phyloP scores from a whole-genome alignment of 2,888 invertebrate species.

The Ecliptopera silaceata region DNA sequence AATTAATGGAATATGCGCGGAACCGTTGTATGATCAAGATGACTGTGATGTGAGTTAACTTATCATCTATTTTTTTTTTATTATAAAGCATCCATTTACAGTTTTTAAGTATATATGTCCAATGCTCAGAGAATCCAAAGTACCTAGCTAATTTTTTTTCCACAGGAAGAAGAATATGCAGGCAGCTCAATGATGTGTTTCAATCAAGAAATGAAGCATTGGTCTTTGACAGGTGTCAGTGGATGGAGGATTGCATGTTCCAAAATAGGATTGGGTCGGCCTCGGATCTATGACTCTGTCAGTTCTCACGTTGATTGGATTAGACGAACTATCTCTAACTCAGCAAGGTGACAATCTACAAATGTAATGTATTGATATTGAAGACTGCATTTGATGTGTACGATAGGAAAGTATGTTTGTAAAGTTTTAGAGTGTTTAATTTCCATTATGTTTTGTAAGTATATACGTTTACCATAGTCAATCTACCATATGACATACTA shows the following conservation, averaged over 20 bases:
- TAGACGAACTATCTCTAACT: slow-evolving; percentile 86
- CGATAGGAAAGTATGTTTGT: slow-evolving; percentile 23
- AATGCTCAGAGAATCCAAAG: too few relatives aligned
- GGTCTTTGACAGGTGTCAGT: slow-evolving; percentile 91
- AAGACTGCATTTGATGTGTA: slow-evolving; percentile 58
- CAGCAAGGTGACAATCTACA: slow-evolving; percentile 66
- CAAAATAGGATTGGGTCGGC: slow-evolving; percentile 89
- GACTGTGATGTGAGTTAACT: slow-evolving; percentile 90
- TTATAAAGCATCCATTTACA: too few relatives aligned
- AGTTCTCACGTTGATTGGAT: slow-evolving; percentile 94
- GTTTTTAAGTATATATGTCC: background rate
- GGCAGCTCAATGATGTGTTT: slow-evolving; percentile 94
- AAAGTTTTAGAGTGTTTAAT: slow-evolving; percentile 11
- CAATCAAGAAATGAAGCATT: slow-evolving; percentile 86
- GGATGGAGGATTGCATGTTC: slow-evolving; percentile 94
- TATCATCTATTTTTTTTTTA: too few relatives aligned
- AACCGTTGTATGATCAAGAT: slow-evolving; percentile 89
- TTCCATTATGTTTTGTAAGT: background rate
- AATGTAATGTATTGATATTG: slow-evolving; percentile 31
- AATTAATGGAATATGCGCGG: slow-evolving; percentile 92
- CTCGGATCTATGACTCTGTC: slow-evolving; percentile 92
- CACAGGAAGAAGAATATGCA: slow-evolving; percentile 93
- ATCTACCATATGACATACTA: background rate
- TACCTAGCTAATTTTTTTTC: slow-evolving; percentile 13
- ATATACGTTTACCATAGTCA: slow-evolving; percentile 10